Percentiles rank a stretch among this genome's conserved stretches.
phyloP scores from a whole-genome alignment of 2,113 vertebrate genomes.

The Tetrao urogallus region DNA sequence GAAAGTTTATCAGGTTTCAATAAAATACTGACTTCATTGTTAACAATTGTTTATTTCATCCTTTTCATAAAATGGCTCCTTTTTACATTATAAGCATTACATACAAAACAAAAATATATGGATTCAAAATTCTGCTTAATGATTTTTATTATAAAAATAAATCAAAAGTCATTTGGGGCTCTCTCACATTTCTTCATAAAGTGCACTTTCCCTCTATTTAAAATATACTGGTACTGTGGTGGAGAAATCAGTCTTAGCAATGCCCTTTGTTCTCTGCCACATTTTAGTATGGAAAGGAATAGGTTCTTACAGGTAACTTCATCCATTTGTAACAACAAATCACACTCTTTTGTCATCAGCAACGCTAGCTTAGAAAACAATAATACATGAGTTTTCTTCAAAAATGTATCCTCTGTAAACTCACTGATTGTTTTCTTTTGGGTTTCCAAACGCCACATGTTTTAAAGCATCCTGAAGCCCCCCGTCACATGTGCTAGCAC shows the following conservation, averaged over 20 bases:
- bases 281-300: background rate
- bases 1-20: constrained; percentile 79
- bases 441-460: background rate
- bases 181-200: constrained; percentile 59
- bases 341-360: background rate
- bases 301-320: background rate
- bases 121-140: constrained; percentile 70
- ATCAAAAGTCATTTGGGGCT: constrained; percentile 72
- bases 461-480: background rate
- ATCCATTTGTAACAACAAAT: background rate
- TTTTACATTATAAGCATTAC: constrained; percentile 65
- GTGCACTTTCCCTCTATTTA: constrained; percentile 31
- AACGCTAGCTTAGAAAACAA: constrained; percentile 14
- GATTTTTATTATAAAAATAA: constrained; percentile 77
- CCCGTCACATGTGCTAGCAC: background rate
- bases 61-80: constrained; percentile 61
- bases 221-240: constrained; percentile 33
- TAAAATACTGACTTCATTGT: constrained; percentile 81
- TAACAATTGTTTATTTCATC: constrained; percentile 71
- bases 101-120: constrained; percentile 72
- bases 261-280: background rate
- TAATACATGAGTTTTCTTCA: background rate
- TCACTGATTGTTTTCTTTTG: background rate
- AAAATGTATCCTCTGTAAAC: background rate
- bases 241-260: constrained; percentile 13